phyloP scores from a whole-genome alignment of 2,888 invertebrate genomes.

The Tetragnatha montana region DNA sequence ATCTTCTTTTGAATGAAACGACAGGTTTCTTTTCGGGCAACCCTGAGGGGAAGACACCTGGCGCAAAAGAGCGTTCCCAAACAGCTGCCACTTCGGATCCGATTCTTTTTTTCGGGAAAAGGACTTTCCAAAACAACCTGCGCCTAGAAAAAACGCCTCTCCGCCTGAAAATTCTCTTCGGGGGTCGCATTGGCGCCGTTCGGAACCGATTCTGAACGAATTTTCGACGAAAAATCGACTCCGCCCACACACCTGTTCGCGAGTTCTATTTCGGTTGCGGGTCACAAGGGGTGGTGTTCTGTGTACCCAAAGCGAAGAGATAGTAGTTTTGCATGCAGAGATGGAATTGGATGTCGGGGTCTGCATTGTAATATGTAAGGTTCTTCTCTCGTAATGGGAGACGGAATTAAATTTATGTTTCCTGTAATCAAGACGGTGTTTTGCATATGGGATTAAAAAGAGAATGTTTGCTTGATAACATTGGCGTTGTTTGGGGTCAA shows the following conservation, averaged over 20 bases:
- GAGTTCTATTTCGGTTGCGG: not conserved
- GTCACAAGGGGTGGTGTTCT: not conserved
- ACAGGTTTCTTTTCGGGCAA: not conserved
- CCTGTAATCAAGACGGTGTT: no score
- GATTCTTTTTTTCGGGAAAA: not conserved
- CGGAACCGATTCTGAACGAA: not conserved
- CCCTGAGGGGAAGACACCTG: slow-evolving; percentile 28
- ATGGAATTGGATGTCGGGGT: not conserved
- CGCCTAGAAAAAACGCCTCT: not conserved
- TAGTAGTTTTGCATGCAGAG: not conserved
- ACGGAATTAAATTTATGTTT: no score
- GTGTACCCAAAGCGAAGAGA: not conserved
- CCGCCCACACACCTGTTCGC: not conserved
- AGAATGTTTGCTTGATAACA: no score
- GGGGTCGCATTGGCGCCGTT: not conserved
- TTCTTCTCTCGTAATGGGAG: no score
- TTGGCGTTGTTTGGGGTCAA: no score
- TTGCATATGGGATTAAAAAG: no score
- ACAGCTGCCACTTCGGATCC: slow-evolving; percentile 20
- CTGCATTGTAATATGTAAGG: not conserved
- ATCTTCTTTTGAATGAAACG: slow-evolving; percentile 27
- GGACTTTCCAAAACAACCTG: slow-evolving; percentile 10
- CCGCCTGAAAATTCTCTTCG: not conserved
- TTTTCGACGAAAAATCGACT: not conserved
- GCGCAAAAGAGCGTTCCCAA: not conserved